Base-by-base conservation (phyloP, 2,888 invertebrate species). In the Cylloceria caligata region DNA sequence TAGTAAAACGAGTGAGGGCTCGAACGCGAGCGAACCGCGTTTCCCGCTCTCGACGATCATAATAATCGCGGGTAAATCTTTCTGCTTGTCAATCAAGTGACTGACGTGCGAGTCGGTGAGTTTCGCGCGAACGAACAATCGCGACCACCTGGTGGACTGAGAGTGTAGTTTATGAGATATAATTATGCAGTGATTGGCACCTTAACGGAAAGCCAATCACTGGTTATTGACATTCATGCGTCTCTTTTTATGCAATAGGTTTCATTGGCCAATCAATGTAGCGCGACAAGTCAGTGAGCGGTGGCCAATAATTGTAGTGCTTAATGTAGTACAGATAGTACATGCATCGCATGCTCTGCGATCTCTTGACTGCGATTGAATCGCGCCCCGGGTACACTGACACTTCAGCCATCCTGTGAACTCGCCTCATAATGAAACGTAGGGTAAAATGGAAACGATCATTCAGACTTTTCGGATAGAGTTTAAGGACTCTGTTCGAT, bases 61-160 rank as follows among this genome's bases (percentile, higher is more conserved):
- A 90, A 90, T 90, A 90, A 90, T 90, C 90, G 89, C 87, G 80
- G 86, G 81, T 86, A 87, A 87, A 89, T 89, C 90, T 89, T 88
- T 88, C 88, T 85, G 83, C 89, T 88, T 89, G 89, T 90, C 90
- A 89, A 89, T 90, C 90, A 90, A 87, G 77, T 86, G 87, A 86
- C 90, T 88, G 90, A 89, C 90, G 87, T 84, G 86, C 86, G 79
- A 84, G 81, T 78, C 57, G 6, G 57, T 57, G 81, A 62, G 67
- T 27, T 57, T 57, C 52, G 52, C 60, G 69, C 57, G 57, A 79
- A 60, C 73, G 78, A 49, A 60, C 75, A 65, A 60, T 45, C 57
- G 55, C 49, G 57, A 24, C 16, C 47, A 65, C 7, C 19, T n/a
- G 16, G 47, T 49, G 2, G 24, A 16, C n/a, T n/a, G 19, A 27